Evolutionary conservation across 2,797 vertebrate species (phyloP), one percentile per base, ranked within the genome.

Genomic region (Silurus lanzhouensis): DNA sequence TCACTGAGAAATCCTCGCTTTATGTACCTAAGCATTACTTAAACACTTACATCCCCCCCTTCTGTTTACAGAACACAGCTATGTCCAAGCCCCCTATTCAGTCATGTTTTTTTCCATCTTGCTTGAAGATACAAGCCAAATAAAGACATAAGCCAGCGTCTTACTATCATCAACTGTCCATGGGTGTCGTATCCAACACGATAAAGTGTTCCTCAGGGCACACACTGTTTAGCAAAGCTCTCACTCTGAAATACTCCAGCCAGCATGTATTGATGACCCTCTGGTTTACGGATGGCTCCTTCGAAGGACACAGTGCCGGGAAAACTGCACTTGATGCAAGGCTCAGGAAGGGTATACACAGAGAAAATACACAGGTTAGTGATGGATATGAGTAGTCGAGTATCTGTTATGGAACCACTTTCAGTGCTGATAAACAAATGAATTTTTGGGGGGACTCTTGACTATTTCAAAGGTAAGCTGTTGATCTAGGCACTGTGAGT

Each of bases 151-250:
- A 90, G 79, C 84, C 87, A 44, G 86, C 1, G 82, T 88, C 89
- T 91, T 93, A 92, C 92, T 94, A 92, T 92, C 92, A 88, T 91
- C 88, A 92, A 86, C 72, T 88, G 84, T 91, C 88, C 90, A 90
- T 90, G 91, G 92, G 89, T 94, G 93, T 93, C 94, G 92, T 84
- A 76, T 72, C 82, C 27, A 77, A 15, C 83, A 91, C 92, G 91
- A 94, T 88, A 82, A 88, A 92, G 87, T 57, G 86, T 86, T 91
- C 90, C 86, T 91, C 88, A 87, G 86, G 71, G 64, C 10, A 61
- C 78, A 86, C 84, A 83, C 82, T 95, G 94, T 95, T 95, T 94
- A 94, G 90, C 88, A 92, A 93, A 94, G 87, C 87, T 86, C 91
- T 93, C 92, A 91, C 94, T 90, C 87, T 88, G 88, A 94, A 85